phyloP scores from a whole-genome alignment of 30 jellyfish, hydroid and myxozoan species.

The Aurelia coerulea region DNA sequence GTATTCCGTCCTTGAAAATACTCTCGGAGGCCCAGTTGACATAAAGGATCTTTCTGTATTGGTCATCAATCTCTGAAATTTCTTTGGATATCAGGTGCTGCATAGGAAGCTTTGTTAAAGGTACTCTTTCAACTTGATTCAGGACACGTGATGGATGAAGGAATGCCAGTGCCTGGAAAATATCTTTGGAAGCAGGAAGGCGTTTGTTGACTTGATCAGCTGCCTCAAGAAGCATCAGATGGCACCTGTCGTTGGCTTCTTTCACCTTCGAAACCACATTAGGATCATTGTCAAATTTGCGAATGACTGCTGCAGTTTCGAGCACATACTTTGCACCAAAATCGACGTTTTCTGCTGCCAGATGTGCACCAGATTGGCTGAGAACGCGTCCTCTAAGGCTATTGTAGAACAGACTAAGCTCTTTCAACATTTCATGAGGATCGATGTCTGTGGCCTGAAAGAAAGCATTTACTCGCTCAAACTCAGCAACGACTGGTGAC shows the following conservation, averaged over 20 bases:
- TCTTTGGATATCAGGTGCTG: slow-evolving; percentile 16
- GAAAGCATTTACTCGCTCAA: slow-evolving; percentile 20
- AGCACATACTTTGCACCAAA: slow-evolving; percentile 56
- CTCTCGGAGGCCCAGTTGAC: slow-evolving; percentile 60
- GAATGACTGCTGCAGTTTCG: slow-evolving; percentile 11
- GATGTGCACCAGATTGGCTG: slow-evolving; percentile 17
- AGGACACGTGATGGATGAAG: slow-evolving; percentile 44
- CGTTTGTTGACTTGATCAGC: slow-evolving; percentile 38
- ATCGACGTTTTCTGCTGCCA: slow-evolving; percentile 25
- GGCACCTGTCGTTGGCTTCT: slow-evolving; percentile 54
- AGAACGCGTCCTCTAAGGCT: slow-evolving; percentile 35
- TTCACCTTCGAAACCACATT: slow-evolving; percentile 10
- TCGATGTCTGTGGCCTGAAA: too few species aligned
- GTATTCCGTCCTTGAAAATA: slow-evolving; percentile 52
- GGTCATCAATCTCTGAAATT: slow-evolving; percentile 52
- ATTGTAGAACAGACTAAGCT: slow-evolving; percentile 39
- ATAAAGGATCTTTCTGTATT: slow-evolving; percentile 39
- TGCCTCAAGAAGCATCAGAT: slow-evolving; percentile 53
- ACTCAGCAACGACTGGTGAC: slow-evolving; percentile 58
- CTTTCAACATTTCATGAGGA: slow-evolving; percentile 12
- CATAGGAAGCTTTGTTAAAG: slow-evolving; percentile 10
- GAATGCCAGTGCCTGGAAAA: slow-evolving; percentile 20
- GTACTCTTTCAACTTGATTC: slow-evolving; percentile 52
- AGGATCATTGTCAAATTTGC: slow-evolving; percentile 21
- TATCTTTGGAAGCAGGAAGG: slow-evolving; percentile 46